These are phyloP conservation scores for Meteorus cinctellus DNA, from an alignment of 2,888 invertebrate species.

Conservation along the genomic window DNA sequence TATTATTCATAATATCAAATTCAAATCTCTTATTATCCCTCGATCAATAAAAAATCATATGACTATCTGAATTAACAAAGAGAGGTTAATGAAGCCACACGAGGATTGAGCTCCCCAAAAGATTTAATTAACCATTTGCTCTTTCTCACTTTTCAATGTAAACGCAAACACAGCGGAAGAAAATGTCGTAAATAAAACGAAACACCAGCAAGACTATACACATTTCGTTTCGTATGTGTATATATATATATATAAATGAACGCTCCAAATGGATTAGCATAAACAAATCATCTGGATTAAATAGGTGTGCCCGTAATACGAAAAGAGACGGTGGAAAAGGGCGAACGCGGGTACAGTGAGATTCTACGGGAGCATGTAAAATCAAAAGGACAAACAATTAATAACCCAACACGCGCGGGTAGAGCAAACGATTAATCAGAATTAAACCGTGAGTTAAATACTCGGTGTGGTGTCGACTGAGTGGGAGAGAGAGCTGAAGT, in stretches of 20 bases:
- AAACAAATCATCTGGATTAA: conserved; percentile 72
- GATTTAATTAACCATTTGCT: conserved; percentile 49
- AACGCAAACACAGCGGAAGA: neutral
- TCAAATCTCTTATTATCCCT: no score
- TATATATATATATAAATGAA: conserved; percentile 13
- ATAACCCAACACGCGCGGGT: conserved; percentile 59
- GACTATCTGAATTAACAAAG: neutral
- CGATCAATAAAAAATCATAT: no score
- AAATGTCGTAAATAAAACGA: conserved; percentile 4
- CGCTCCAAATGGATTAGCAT: conserved; percentile 65
- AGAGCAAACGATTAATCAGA: conserved; percentile 69
- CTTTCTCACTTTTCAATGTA: neutral
- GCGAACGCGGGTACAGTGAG: conserved; percentile 37
- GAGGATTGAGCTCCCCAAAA: conserved; percentile 34
- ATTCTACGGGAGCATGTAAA: conserved; percentile 58
- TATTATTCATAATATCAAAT: no score
- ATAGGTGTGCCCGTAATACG: conserved; percentile 48
- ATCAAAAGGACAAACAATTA: conserved; percentile 72
- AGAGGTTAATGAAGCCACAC: conserved; percentile 46
- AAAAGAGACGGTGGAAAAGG: conserved; percentile 17
- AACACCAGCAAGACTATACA: neutral
- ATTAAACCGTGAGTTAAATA: conserved; percentile 69
- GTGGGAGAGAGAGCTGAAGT: neutral
- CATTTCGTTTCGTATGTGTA: conserved; percentile 11
- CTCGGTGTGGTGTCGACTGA: conserved; percentile 49